phyloP scores from a whole-genome alignment of 1,140 invertebrate species.

The Hyles vespertilio region DNA sequence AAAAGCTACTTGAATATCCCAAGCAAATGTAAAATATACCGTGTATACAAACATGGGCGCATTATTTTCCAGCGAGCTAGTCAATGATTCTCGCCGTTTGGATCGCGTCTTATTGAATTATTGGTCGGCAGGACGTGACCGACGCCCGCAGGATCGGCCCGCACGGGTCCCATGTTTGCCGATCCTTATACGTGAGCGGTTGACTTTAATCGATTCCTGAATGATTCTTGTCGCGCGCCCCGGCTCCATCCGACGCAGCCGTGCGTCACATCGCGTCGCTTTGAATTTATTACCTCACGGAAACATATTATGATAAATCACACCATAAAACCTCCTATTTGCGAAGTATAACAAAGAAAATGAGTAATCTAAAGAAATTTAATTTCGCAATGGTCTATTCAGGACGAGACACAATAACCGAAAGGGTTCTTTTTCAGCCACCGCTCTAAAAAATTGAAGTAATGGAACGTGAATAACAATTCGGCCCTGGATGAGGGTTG shows the following conservation, averaged over 20 bases:
- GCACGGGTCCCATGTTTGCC: conserved; percentile 50
- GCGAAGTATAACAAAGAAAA: conserved; percentile 15
- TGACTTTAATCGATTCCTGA: conserved; percentile 58
- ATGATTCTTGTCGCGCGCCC: conserved; percentile 44
- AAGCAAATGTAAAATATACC: too few relatives aligned
- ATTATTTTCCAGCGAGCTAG: conserved; percentile 20
- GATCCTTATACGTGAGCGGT: conserved; percentile 47
- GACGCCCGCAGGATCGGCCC: conserved; percentile 36
- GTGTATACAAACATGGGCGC: too few relatives aligned
- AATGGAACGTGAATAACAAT: conserved; percentile 75
- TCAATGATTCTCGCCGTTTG: conserved; percentile 40
- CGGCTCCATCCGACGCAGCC: not conserved
- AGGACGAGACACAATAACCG: conserved; percentile 66
- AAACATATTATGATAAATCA: too few relatives aligned
- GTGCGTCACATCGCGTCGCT: too few relatives aligned
- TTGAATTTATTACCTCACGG: too few relatives aligned
- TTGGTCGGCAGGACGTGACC: conserved; percentile 48
- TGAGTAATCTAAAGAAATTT: conserved; percentile 58
- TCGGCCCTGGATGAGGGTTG: conserved; percentile 47
- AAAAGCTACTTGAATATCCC: too few relatives aligned
- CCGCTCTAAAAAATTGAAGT: conserved; percentile 72
- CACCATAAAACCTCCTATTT: too few relatives aligned
- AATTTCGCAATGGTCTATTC: conserved; percentile 61
- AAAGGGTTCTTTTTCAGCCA: conserved; percentile 71
- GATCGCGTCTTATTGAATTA: conserved; percentile 64